phyloP scores from a whole-genome alignment of 2,888 invertebrate species.

The Seira sanloemensis region DNA sequence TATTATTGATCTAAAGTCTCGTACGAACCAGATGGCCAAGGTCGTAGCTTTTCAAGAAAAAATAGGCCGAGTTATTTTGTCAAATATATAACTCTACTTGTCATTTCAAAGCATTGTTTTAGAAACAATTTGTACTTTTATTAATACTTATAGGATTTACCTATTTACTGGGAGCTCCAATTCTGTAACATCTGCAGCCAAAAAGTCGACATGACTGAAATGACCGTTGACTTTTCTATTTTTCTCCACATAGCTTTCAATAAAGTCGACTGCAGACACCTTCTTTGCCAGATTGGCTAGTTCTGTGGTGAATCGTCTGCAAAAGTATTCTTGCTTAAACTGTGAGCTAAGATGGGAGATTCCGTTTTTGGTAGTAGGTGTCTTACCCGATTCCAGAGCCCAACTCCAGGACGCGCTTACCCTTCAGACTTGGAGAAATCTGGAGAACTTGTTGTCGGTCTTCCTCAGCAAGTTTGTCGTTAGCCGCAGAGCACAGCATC shows the following conservation, averaged over 20 bases:
- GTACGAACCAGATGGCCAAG: too few species aligned
- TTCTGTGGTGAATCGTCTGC: conserved; percentile 77
- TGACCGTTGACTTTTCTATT: conserved; percentile 77
- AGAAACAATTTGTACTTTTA: too few species aligned
- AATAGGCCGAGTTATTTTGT: too few species aligned
- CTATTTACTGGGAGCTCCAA: conserved; percentile 75
- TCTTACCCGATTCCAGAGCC: conserved; percentile 79
- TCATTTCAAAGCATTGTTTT: too few species aligned
- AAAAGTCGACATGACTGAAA: conserved; percentile 76
- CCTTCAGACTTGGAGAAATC: conserved; percentile 76
- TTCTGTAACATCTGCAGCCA: conserved; percentile 78
- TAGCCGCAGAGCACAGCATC: conserved; percentile 77
- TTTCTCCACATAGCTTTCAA: conserved; percentile 78
- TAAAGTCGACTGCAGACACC: conserved; percentile 78
- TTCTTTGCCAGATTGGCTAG: conserved; percentile 76
- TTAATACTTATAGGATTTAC: too few species aligned
- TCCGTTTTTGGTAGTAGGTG: neutral
- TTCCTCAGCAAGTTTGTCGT: conserved; percentile 75
- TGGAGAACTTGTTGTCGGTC: conserved; percentile 77
- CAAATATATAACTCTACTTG: too few species aligned
- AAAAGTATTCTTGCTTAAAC: conserved; percentile 59
- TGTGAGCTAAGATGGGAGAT: neutral
- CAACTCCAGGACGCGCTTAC: conserved; percentile 77
- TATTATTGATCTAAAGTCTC: too few species aligned
- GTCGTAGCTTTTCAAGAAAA: too few species aligned